Percentiles rank a stretch among this genome's conserved stretches.
Evolutionary conservation across 2,113 vertebrate genomes (phyloP).

Genomic region (Mobula birostris): DNA sequence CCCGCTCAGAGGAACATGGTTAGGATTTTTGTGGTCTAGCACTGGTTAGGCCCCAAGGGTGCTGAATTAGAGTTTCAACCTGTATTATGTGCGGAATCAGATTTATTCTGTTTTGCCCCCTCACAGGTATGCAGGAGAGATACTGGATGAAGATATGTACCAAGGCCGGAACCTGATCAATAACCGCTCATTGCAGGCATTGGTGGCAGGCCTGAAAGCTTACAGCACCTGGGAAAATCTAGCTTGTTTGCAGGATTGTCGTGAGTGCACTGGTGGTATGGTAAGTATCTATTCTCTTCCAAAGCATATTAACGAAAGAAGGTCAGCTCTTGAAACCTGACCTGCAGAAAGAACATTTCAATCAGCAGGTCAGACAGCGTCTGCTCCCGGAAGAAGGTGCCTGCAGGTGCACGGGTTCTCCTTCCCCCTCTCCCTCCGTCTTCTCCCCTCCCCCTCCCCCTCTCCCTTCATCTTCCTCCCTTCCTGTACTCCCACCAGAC

Average conservation of each 20-base stretch:
- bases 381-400: too few species aligned
- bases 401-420: too few species aligned
- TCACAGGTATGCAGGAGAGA: slow-evolving; percentile 45
- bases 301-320: background rate
- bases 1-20: too few species aligned
- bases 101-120: background rate
- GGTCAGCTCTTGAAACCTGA: background rate
- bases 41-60: too few species aligned
- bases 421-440: too few species aligned
- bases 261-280: slow-evolving; percentile 52
- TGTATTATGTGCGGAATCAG: background rate
- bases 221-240: slow-evolving; percentile 56
- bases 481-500: too few species aligned
- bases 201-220: slow-evolving; percentile 54
- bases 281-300: slow-evolving; percentile 43
- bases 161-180: slow-evolving; percentile 46
- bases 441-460: too few species aligned
- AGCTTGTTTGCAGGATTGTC: slow-evolving; percentile 53
- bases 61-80: too few species aligned
- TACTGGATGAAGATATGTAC: slow-evolving; percentile 51
- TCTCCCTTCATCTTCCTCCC: too few species aligned
- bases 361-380: too few species aligned
- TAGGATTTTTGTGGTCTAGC: too few species aligned
- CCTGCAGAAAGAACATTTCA: background rate
- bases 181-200: slow-evolving; percentile 46